A percentile compares a stretch with the other conserved stretches of the same genome.
phyloP scores from a whole-genome alignment of 2,797 vertebrate genomes.

The Triplophysa yarkandensis region DNA sequence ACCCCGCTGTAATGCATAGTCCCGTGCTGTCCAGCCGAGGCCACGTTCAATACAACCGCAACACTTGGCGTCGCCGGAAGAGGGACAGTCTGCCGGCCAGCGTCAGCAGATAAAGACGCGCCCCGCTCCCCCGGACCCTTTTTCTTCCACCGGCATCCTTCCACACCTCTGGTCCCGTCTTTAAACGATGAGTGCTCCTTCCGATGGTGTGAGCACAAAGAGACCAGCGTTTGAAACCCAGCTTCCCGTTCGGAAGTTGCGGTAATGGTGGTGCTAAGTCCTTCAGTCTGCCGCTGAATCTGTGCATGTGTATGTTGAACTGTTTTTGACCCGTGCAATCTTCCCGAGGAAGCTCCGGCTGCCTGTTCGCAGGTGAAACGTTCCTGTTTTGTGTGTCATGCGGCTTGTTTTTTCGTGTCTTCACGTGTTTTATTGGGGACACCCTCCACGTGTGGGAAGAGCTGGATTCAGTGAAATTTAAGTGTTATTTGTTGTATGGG shows the following conservation, averaged over 20 bases:
- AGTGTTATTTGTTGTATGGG: conserved; percentile 27
- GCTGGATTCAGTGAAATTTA: conserved; percentile 42
- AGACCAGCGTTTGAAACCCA: conserved; percentile 51
- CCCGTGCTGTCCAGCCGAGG: conserved; percentile 75
- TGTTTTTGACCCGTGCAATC: conserved; percentile 45
- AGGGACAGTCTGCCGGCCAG: conserved; percentile 91
- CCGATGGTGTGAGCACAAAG: conserved; percentile 50
- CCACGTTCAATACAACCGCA: conserved; percentile 88
- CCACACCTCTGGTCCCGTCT: conserved; percentile 28
- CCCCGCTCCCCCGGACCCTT: background rate
- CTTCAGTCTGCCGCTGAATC: conserved; percentile 63
- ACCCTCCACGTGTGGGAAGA: conserved; percentile 56
- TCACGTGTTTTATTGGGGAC: conserved; percentile 37
- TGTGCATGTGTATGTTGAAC: conserved; percentile 76
- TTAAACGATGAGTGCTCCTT: conserved; percentile 48
- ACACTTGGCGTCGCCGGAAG: conserved; percentile 90
- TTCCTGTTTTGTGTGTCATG: conserved; percentile 47
- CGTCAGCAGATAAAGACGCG: conserved; percentile 87
- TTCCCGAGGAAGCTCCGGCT: conserved; percentile 50
- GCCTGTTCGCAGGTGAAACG: conserved; percentile 63
- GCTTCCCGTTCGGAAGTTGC: conserved; percentile 50
- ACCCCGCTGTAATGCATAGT: conserved; percentile 79
- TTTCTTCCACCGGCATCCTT: conserved; percentile 23
- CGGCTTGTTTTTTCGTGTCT: conserved; percentile 57
- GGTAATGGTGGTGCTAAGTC: conserved; percentile 58